Conservation (phyloP, 2,888 invertebrate species). For the Macaria notata region DNA sequence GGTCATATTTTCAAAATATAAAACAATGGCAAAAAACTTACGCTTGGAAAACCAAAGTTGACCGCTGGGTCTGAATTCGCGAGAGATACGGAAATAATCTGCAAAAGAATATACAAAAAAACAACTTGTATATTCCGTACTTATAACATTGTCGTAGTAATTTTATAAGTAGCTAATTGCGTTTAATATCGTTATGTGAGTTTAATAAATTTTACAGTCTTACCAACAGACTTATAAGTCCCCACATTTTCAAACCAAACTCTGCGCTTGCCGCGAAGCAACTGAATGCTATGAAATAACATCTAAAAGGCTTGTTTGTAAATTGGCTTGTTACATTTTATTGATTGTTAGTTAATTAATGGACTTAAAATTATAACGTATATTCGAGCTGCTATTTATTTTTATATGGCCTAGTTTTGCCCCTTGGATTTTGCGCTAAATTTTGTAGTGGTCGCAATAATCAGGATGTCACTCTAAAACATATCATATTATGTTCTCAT, state of each 20-base stretch:
- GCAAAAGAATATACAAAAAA: conserved; percentile 11
- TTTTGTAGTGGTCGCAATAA: no score
- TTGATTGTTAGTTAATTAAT: conserved; percentile 4
- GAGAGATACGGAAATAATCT: conserved; percentile 10
- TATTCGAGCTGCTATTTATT: no score
- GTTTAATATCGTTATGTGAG: background rate
- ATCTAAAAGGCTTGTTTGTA: no score
- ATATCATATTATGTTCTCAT: no score
- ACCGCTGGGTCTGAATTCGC: conserved; percentile 38
- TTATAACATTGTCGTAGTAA: background rate
- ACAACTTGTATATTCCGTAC: background rate
- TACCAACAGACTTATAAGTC: conserved; percentile 12
- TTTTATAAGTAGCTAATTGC: background rate
- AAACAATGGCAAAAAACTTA: conserved; percentile 39
- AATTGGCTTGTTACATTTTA: background rate
- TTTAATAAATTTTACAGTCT: background rate
- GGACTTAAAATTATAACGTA: no score
- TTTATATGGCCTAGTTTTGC: no score
- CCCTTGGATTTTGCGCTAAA: no score
- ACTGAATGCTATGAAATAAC: conserved; percentile 1
- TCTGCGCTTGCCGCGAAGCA: conserved; percentile 1
- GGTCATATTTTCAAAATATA: no score
- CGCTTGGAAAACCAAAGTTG: conserved; percentile 53
- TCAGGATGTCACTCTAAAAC: no score
- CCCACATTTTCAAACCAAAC: conserved; percentile 9